Percentiles rank a stretch among this genome's conserved stretches.
Evolutionary conservation across 2,113 vertebrate genomes (phyloP).

Genomic region (Charadrius vociferus): DNA sequence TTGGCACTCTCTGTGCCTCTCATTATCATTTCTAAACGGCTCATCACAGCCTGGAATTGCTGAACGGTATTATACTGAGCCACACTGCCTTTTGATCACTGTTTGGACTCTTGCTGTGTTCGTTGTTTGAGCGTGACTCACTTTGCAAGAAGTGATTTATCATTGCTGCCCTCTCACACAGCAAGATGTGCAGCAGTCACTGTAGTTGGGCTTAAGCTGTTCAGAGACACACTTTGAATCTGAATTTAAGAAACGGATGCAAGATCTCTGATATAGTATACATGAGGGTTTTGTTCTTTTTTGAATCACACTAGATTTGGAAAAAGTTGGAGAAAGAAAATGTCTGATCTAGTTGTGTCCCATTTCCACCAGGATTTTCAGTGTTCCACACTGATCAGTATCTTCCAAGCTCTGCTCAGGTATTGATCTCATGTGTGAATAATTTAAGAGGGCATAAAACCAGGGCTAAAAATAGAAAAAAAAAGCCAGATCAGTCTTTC

Average conservation of each 20-base stretch:
- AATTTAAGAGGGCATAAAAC: constrained; percentile 4
- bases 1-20: not conserved
- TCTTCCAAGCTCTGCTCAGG: constrained; percentile 23
- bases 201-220: not conserved
- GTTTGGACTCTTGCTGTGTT: not conserved
- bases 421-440: constrained; percentile 35
- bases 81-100: not conserved
- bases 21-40: not conserved
- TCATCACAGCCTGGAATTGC: not conserved
- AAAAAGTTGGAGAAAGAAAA: not conserved
- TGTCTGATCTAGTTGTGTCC: not conserved
- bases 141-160: not conserved
- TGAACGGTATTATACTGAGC: not conserved
- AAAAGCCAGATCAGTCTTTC: not conserved
- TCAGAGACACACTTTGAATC: not conserved
- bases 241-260: not conserved
- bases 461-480: not conserved
- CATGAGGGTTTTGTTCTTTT: not conserved
- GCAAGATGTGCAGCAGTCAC: not conserved
- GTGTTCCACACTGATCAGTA: not conserved
- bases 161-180: not conserved
- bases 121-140: not conserved
- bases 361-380: not conserved
- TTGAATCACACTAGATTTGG: not conserved
- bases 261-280: not conserved